Base-by-base conservation (phyloP, 2,888 invertebrate species). In the Camptogramma bilineatum region DNA sequence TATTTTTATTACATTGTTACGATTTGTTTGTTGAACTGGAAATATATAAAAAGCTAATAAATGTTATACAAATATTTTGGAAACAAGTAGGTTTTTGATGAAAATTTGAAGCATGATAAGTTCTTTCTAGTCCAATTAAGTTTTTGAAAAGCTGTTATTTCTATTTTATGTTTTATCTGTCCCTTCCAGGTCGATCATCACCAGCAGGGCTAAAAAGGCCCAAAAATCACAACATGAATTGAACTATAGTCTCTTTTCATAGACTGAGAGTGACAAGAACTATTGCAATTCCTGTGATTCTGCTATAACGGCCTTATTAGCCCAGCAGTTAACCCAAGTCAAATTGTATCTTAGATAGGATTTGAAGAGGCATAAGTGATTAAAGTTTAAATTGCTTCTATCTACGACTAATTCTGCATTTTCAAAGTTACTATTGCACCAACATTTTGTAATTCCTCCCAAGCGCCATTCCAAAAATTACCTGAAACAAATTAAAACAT, bases 401-500 rank as follows among this genome's bases (percentile, higher is more conserved):
- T 28, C 28, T 28, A 5, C 8, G 8, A 2, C 5, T 8, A 31
- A 31, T 5, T 1, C 8, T 9, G 9, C 31, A 31, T 10, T 31
- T 31, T 10, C 31, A 4, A 42, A 42, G 16, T 5, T 42, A 39
- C 4, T 39, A 3, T 13, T 13, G 16, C 5, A 44, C 17, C 17
- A 17, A 2, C 16, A 44, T 8, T 4, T 44, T 39, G 1, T n/a
- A n/a, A n/a, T 17, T 48, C 9, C 2, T 46, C 42, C 4, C 42
- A 42, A 10, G 16, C 42, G 31, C 18, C 18, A 46, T 19, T 13
- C 16, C n/a, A 10, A 17, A 1, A 31, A 56, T 60, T 65, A 68
- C 68, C 63, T 68, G 65, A 24, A 68, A 68, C 61, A 65, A 63
- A 51, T 52, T 46, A 48, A 17, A 24, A 58, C 28, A 54, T 8